Evolutionary conservation across 2,113 vertebrate species (phyloP).

Genomic region (Parus major): DNA sequence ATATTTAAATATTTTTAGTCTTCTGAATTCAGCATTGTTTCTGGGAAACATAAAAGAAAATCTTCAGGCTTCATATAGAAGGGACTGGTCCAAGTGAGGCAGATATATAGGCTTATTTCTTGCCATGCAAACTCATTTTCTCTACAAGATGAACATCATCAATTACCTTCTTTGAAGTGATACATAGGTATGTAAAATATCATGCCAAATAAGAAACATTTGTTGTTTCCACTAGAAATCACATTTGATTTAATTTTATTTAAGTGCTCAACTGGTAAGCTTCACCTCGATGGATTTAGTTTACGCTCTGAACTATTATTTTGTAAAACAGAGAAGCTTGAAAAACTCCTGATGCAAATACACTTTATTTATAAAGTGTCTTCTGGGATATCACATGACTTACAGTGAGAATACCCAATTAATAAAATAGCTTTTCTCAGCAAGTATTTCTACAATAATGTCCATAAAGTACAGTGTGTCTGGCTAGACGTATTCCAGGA

Average conservation of each 20-base stretch:
- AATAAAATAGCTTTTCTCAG: conserved; percentile 66
- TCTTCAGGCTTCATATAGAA: background rate
- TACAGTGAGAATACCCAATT: conserved; percentile 62
- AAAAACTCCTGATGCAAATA: conserved; percentile 63
- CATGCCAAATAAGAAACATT: conserved; percentile 33
- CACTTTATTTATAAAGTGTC: conserved; percentile 61
- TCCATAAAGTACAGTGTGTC: conserved; percentile 15
- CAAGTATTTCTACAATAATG: conserved; percentile 52
- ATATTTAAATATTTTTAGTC: background rate
- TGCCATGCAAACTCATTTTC: conserved; percentile 25
- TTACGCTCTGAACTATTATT: conserved; percentile 40
- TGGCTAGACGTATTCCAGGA: conserved; percentile 43
- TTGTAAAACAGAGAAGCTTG: conserved; percentile 55
- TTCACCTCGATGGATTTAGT: background rate
- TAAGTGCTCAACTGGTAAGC: conserved; percentile 41
- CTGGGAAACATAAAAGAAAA: conserved; percentile 15
- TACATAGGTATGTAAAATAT: conserved; percentile 27
- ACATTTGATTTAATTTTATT: conserved; percentile 33
- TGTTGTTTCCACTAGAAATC: conserved; percentile 26
- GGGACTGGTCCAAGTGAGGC: background rate
- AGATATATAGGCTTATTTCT: conserved; percentile 9
- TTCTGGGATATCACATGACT: conserved; percentile 56
- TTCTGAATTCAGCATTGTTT: background rate
- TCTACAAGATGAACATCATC: background rate
- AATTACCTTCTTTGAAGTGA: conserved; percentile 33